These are phyloP conservation scores for Semotilus atromaculatus DNA, from an alignment of 2,797 vertebrate species.

Conservation along the genomic window DNA sequence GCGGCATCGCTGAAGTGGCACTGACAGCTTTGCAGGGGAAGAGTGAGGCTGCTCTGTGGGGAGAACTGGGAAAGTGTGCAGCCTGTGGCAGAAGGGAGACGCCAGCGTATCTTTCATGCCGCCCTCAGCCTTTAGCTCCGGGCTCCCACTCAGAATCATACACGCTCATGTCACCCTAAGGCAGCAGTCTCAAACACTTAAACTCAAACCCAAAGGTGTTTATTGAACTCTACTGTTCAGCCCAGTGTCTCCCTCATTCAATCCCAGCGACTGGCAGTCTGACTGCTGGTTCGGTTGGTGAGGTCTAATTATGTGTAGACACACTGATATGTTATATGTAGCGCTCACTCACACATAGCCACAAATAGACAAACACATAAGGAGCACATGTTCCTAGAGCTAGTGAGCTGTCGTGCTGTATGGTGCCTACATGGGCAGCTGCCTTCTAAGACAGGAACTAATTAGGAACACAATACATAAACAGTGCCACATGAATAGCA, in stretches of 20 bases:
- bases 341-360: slow-evolving; percentile 30
- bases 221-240: slow-evolving; percentile 52
- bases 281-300: slow-evolving; percentile 26
- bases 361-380: slow-evolving; percentile 45
- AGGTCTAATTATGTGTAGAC: slow-evolving; percentile 45
- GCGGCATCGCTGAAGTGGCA: slow-evolving; percentile 36
- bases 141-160: slow-evolving; percentile 67
- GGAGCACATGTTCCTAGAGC: slow-evolving; percentile 1
- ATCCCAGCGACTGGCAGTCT: slow-evolving; percentile 45
- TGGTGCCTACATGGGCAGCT: slow-evolving; percentile 2
- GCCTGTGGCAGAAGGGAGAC: slow-evolving; percentile 61
- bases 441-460: slow-evolving; percentile 5
- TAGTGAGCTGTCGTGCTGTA: slow-evolving; percentile 24
- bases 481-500: not conserved
- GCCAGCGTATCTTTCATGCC: slow-evolving; percentile 41
- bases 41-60: slow-evolving; percentile 44
- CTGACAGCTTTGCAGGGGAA: slow-evolving; percentile 47
- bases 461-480: not conserved
- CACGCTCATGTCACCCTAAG: slow-evolving; percentile 71
- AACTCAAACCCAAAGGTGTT: slow-evolving; percentile 60
- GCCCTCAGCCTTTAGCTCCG: slow-evolving; percentile 53
- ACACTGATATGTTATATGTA: slow-evolving; percentile 41
- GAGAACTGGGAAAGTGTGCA: slow-evolving; percentile 52
- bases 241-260: slow-evolving; percentile 45
- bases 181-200: slow-evolving; percentile 64